Conservation (phyloP, 2,113 vertebrate species). For the Nycticryphes semicollaris region DNA sequence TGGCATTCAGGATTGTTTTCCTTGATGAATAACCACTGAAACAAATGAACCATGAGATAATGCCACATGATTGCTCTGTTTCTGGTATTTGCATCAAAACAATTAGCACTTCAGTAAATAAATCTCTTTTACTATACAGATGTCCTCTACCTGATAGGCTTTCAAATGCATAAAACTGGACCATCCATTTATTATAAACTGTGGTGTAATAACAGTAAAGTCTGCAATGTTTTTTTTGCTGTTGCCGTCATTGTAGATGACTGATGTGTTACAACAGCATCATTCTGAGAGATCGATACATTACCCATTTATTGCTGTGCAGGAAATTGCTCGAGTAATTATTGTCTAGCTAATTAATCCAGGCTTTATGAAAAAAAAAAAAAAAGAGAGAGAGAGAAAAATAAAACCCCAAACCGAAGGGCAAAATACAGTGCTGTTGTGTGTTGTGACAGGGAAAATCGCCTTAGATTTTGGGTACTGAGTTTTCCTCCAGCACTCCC, state of each 20-base stretch:
- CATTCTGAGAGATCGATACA: not conserved
- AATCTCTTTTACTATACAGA: not conserved
- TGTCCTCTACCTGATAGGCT: not conserved
- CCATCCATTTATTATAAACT: not conserved
- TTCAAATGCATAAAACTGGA: not conserved
- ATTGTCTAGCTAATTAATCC: conserved; percentile 30
- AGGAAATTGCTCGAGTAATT: conserved; percentile 43
- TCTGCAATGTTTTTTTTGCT: not conserved
- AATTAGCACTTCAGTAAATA: conserved; percentile 5
- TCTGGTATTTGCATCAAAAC: not conserved
- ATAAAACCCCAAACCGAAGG: not conserved
- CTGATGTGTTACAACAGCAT: not conserved
- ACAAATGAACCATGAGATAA: not conserved
- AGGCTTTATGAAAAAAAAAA: not conserved
- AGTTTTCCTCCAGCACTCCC: conserved; percentile 41
- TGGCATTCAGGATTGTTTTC: not conserved
- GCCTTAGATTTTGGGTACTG: not conserved
- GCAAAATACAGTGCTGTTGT: not conserved
- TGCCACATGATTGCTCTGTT: not conserved
- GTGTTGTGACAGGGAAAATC: not conserved
- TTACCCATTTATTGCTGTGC: not conserved
- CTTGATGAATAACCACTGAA: not conserved
- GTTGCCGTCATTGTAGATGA: not conserved
- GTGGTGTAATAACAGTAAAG: not conserved
- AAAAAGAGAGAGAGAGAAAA: not conserved